These are phyloP conservation scores for Helarctos malayanus DNA, from an alignment of 2,797 vertebrate species.

Conservation along the genomic window DNA sequence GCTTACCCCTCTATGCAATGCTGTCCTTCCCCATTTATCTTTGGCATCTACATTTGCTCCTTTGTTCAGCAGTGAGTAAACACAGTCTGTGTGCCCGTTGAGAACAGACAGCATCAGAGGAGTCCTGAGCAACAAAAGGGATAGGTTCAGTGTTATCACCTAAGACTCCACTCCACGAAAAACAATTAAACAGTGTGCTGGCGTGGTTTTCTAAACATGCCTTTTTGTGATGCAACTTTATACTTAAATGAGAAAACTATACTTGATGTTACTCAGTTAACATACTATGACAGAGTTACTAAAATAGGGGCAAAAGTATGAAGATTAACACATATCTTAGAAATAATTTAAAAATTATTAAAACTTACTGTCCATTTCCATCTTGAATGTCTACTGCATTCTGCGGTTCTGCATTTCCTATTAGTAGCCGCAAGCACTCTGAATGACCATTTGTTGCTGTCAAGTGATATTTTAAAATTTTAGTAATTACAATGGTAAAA, in stretches of 20 bases:
- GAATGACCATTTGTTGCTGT: constrained; percentile 98
- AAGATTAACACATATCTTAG: constrained; percentile 60
- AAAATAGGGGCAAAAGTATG: neutral
- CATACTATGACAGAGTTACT: neutral
- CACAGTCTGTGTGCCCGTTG: constrained; percentile 98
- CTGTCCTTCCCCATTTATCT: constrained; percentile 98
- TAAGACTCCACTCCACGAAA: neutral
- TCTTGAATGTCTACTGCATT: constrained; percentile 99
- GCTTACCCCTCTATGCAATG: constrained; percentile 97
- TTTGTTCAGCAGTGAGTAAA: constrained; percentile 98
- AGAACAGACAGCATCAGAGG: constrained; percentile 98
- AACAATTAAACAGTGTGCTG: neutral
- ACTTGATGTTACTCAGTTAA: constrained; percentile 27
- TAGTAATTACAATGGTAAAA: constrained; percentile 41
- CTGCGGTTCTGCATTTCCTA: constrained; percentile 98
- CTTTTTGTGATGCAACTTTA: neutral
- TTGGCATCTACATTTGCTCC: constrained; percentile 98
- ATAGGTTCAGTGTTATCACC: constrained; percentile 31
- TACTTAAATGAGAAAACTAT: neutral
- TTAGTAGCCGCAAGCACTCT: constrained; percentile 97
- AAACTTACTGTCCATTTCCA: constrained; percentile 98
- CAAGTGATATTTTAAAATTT: constrained; percentile 74
- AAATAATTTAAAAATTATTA: constrained; percentile 31
- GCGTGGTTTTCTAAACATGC: neutral
- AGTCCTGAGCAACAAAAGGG: constrained; percentile 90